phyloP scores from a whole-genome alignment of 1,140 invertebrate species.

The Bilobella aurantiaca region DNA sequence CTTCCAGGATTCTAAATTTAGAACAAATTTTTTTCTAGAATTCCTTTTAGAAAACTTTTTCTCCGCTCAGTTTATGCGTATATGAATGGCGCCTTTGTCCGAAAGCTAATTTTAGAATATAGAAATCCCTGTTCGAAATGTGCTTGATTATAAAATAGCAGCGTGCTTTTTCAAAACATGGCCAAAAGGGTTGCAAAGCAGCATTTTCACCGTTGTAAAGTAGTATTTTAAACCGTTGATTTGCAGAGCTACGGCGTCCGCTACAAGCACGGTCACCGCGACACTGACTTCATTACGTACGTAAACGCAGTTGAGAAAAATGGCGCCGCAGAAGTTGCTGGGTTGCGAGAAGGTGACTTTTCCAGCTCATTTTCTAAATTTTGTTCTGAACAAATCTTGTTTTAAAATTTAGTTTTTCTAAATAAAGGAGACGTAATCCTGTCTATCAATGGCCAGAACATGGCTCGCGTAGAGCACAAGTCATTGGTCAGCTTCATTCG shows the following conservation, averaged over 20 bases:
- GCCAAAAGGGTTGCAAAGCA: too few species aligned
- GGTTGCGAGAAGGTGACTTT: slow-evolving; percentile 84
- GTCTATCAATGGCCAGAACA: slow-evolving; percentile 84
- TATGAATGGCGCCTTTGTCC: too few species aligned
- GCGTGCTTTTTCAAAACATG: slow-evolving; percentile 5
- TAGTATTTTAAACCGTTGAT: background rate
- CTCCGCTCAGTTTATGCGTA: too few species aligned
- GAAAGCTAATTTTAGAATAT: too few species aligned
- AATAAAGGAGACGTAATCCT: slow-evolving; percentile 77
- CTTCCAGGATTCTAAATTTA: background rate
- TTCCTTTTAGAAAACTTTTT: slow-evolving; percentile 1
- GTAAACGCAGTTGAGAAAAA: slow-evolving; percentile 90
- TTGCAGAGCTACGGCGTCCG: slow-evolving; percentile 86
- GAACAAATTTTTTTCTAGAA: slow-evolving; percentile 12
- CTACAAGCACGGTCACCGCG: slow-evolving; percentile 72
- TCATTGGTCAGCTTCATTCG: slow-evolving; percentile 83
- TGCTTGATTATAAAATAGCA: too few species aligned
- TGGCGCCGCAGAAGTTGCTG: slow-evolving; percentile 75
- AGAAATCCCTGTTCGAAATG: too few species aligned
- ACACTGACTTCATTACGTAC: slow-evolving; percentile 88
- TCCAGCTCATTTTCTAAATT: too few species aligned
- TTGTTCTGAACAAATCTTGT: background rate
- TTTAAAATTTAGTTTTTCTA: slow-evolving; percentile 12
- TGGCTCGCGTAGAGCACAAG: slow-evolving; percentile 67
- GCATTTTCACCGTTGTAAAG: background rate